Base-by-base conservation (phyloP, 2,797 vertebrate species). In the Lindbergichthys nudifrons region DNA sequence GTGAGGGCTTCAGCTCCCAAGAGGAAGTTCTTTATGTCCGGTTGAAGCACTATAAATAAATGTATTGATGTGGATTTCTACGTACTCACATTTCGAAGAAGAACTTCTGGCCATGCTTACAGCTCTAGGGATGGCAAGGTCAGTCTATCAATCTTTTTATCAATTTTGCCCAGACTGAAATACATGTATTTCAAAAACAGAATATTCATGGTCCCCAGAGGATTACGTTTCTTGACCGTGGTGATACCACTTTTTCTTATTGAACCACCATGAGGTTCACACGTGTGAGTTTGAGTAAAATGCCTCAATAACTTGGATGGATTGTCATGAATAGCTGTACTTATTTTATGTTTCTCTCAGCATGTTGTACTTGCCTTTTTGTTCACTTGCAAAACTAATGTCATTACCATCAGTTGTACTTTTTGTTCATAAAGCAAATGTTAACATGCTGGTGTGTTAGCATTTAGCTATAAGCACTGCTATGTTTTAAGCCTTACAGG, bases 1-100 rank as follows among this genome's bases (percentile, higher is more conserved):
- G 47, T 47, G 62, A 39, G 46, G 13, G 32, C 57, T 59, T 52
- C 53, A 50, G 52, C 48, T 39, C 50, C 52, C n/a, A 0, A 2
- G 18, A 42, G 23, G 36, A 0, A 14, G 36, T 53, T 43, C 52
- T 57, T 59, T 12, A 26, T 53, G 46, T 71, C 51, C 60, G 23
- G 39, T 54, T 57, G 18, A 59, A 54, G 30, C 13, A 41, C 32
- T 65, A 51, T 53, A 54, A 69, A 48, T 73, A 64, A 59, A 48
- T 5, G 2, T 48, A 70, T 43, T 48, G 43, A 65, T 79, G 60
- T 41, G 21, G 19, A 70, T 63, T 66, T 75, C 51, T 7, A 15
- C 57, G 62, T 46, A 21, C 72, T 66, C 26, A 45, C 16, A 56
- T 74, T 50, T 65, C 43, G 32, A 45, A 1, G 56, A 56, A 46